Percentiles rank a stretch among this genome's conserved stretches.
Conservation (phyloP, 2,797 vertebrate species). For the Meriones psammophilus region DNA sequence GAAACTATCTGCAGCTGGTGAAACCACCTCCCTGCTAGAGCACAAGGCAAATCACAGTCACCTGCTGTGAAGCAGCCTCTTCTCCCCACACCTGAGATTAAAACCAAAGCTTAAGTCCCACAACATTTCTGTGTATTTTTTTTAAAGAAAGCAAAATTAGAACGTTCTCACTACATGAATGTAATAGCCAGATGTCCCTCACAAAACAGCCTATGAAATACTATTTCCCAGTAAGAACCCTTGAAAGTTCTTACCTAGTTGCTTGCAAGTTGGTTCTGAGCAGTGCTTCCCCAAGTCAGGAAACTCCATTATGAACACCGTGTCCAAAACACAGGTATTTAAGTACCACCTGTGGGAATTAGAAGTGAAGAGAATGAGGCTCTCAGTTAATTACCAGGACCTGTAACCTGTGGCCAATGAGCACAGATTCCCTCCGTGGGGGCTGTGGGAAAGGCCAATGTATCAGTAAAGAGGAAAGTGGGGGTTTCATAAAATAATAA, state of each 20-base stretch:
- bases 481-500: neutral
- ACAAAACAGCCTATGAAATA: no score
- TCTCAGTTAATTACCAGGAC: neutral
- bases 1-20: no score
- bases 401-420: neutral
- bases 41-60: no score
- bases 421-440: neutral
- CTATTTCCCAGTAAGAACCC: neutral
- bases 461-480: neutral
- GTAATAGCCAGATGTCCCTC: neutral
- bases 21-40: no score
- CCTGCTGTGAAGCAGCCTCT: no score
- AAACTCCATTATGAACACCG: conserved; percentile 91
- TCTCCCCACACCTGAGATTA: no score
- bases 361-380: neutral
- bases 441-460: no score
- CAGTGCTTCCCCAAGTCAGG: conserved; percentile 95
- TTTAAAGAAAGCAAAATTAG: no score
- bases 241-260: conserved; percentile 89
- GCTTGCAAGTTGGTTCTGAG: conserved; percentile 93
- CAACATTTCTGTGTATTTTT: no score
- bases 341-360: conserved; percentile 5
- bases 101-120: no score
- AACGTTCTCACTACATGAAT: no score
- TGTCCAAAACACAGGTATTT: neutral